Percentiles rank a stretch among this genome's conserved stretches.
These are phyloP conservation scores for Cataglyphis altisquamis DNA, from an alignment of 2,888 invertebrate genomes.

Conservation along the genomic window DNA sequence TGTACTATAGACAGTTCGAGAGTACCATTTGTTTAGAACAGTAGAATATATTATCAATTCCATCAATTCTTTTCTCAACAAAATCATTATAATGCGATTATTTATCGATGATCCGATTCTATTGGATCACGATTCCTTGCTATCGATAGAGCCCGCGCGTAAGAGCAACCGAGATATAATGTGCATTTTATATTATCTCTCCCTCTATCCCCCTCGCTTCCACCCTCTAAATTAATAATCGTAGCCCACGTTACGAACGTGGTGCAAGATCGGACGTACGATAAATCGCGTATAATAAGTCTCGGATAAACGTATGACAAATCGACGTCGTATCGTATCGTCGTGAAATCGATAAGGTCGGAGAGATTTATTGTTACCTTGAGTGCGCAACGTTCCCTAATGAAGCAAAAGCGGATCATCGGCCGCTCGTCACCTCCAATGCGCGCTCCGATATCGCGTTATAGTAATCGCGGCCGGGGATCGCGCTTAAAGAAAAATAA, in stretches of 20 bases:
- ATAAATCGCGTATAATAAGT: conserved; percentile 48
- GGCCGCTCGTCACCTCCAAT: conserved; percentile 17
- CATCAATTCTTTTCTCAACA: neutral
- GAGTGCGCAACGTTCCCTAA: conserved; percentile 46
- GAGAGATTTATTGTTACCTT: conserved; percentile 47
- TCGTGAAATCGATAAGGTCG: conserved; percentile 50
- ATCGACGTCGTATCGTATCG: conserved; percentile 53
- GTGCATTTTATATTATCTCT: conserved; percentile 35
- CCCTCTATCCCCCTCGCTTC: neutral
- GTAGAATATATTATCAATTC: neutral
- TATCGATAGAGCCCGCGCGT: conserved; percentile 31
- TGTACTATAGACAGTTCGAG: neutral
- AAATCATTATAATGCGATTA: conserved; percentile 15
- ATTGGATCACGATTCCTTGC: conserved; percentile 39
- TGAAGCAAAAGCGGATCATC: conserved; percentile 48
- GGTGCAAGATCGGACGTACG: conserved; percentile 35
- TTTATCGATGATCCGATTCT: conserved; percentile 23
- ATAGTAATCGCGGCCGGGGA: neutral
- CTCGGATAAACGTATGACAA: conserved; percentile 53
- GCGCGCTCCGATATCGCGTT: conserved; percentile 20
- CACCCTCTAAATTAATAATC: conserved; percentile 45
- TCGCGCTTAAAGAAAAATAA: neutral
- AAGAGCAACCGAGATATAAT: neutral
- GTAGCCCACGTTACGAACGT: conserved; percentile 10
- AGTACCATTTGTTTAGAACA: neutral